Evolutionary conservation across 1,140 invertebrate species (phyloP).

Genomic region (Drosophila burlai): DNA sequence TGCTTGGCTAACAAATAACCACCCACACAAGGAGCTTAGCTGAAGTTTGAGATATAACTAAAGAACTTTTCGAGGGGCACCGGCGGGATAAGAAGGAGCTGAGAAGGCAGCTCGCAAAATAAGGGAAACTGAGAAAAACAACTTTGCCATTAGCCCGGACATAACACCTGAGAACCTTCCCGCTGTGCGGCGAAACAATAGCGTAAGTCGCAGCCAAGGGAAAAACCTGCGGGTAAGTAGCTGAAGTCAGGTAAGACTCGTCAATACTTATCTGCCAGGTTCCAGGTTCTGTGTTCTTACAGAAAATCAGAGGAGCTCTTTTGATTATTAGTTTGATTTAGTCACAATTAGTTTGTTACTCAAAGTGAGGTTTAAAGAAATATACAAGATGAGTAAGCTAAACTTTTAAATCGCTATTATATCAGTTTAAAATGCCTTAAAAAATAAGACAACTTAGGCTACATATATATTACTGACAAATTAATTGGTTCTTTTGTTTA

Average conservation of each 20-base stretch:
- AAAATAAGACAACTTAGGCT: too few relatives aligned
- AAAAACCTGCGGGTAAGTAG: slow-evolving; percentile 34
- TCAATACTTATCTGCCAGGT: slow-evolving; percentile 1
- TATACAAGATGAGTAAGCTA: background rate
- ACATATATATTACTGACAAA: background rate
- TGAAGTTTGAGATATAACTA: slow-evolving; percentile 10
- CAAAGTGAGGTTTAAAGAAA: background rate
- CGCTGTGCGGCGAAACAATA: slow-evolving; percentile 6
- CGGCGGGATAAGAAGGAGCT: background rate
- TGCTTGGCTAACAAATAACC: slow-evolving; percentile 25
- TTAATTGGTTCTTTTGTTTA: background rate
- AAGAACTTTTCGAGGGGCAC: slow-evolving; percentile 21
- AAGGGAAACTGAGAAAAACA: slow-evolving; percentile 22
- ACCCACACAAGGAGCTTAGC: slow-evolving; percentile 18
- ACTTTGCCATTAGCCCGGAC: slow-evolving; percentile 46
- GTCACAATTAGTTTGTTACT: background rate
- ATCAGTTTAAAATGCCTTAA: too few relatives aligned
- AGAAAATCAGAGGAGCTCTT: background rate
- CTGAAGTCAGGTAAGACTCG: background rate
- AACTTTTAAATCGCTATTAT: too few relatives aligned
- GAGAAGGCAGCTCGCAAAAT: slow-evolving; percentile 14
- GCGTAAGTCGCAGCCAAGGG: slow-evolving; percentile 18
- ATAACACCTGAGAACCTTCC: slow-evolving; percentile 42
- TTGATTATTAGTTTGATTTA: background rate
- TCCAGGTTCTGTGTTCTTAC: background rate